Base-by-base conservation (phyloP, 2,888 invertebrate genomes). In the Ecdyonurus torrentis region DNA sequence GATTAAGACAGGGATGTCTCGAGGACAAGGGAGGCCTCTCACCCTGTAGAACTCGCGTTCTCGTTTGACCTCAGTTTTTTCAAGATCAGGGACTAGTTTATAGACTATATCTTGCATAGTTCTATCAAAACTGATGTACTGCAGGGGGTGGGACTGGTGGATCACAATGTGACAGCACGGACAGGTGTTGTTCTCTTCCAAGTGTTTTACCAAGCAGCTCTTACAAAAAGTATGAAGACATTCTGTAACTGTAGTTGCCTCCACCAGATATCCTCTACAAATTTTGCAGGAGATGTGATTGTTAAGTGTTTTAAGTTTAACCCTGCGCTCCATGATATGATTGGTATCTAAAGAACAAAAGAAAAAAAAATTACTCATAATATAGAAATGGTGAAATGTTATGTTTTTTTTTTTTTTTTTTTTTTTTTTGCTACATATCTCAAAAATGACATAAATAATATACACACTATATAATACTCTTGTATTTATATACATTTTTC, bases 41-140 rank as follows among this genome's bases (percentile, higher is more conserved):
- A 86, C 84, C 71, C 87, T 83, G 75, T 96, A 97, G 76, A 96
- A 97, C 70, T 95, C 94, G 70, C 91, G 81, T 76, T 96, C 94
- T 62, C 94, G 81, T 73, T 87, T 88, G 70, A 87, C 83, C 86
- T 83, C 76, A 92, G 94, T 89, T 76, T 92, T 89, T 77, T 94
- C 92, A 67, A 97, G 80, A 74, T 95, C 89, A 67, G 99, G 99
- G 69, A 99, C 98, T 71, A 99, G 79, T 81, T 99, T 99, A 79
- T 96, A 98, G 67, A 99, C 98, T 76, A 99, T 96, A 79, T 99
- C 98, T 79, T 99, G 98, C 94, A 99, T 95, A 68, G 98, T 98
- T 73, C 98, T 84, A 79, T 99, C 99, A 81, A 96, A 97, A 76
- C 96, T 95, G 75, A 99, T 98, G 74, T 98, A 99, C 76, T 98